Evolutionary conservation across 1,140 invertebrate species (phyloP).

Genomic region (Caenorhabditis latens): DNA sequence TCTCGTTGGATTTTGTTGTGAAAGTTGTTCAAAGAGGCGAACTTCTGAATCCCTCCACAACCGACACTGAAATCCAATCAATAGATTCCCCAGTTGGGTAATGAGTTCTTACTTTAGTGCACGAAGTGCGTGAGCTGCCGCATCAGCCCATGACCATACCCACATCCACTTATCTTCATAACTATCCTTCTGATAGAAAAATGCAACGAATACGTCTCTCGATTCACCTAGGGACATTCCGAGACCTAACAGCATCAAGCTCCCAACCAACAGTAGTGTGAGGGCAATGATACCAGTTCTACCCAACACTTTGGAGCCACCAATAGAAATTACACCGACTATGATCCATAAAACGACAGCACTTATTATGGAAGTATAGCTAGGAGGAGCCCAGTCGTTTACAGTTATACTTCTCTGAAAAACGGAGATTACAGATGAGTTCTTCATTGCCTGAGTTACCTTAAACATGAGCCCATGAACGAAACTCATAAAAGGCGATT

Average conservation of each 20-base stretch:
- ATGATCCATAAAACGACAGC: slow-evolving; percentile 9
- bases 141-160: slow-evolving; percentile 37
- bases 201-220: not conserved
- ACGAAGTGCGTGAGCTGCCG: not conserved
- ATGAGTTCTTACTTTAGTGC: slow-evolving; percentile 5
- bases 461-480: slow-evolving; percentile 22
- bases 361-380: not conserved
- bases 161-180: slow-evolving; percentile 39
- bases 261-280: not conserved
- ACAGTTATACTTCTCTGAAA: slow-evolving; percentile 14
- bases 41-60: slow-evolving; percentile 33
- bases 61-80: not conserved
- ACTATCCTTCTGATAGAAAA: slow-evolving; percentile 1
- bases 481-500: slow-evolving; percentile 32
- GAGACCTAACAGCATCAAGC: not conserved
- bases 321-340: slow-evolving; percentile 5
- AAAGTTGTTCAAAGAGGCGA: slow-evolving; percentile 22
- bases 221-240: not conserved
- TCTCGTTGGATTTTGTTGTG: slow-evolving; percentile 37
- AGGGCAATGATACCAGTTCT: slow-evolving; percentile 27
- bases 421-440: not conserved
- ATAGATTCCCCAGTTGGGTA: not conserved
- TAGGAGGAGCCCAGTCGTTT: not conserved
- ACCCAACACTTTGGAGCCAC: slow-evolving; percentile 28
- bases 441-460: not conserved